phyloP scores from a whole-genome alignment of 1,140 invertebrate species.

The Drosophila kepulauana region DNA sequence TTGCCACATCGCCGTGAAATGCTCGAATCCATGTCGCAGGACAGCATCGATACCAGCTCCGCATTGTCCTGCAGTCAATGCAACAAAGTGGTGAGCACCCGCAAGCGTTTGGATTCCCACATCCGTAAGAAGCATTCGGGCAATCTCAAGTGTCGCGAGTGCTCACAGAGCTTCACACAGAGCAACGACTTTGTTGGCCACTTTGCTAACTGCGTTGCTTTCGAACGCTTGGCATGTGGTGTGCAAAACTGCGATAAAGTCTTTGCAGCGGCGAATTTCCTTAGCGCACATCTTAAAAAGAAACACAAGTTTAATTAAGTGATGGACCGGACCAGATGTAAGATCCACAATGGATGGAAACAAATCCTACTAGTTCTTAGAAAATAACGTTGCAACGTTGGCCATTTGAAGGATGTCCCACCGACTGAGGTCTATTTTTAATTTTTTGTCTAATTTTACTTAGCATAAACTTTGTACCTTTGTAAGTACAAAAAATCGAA shows the following conservation, averaged over 20 bases:
- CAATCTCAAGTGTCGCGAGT: conserved; percentile 33
- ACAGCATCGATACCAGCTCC: conserved; percentile 1
- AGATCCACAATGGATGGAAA: no score
- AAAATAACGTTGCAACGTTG: neutral
- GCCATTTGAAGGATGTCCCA: conserved; percentile 5
- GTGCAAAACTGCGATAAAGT: conserved; percentile 37
- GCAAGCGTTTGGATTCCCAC: conserved; percentile 56
- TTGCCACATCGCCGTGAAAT: conserved; percentile 54
- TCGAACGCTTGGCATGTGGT: conserved; percentile 42
- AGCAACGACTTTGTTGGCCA: conserved; percentile 45
- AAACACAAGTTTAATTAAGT: conserved; percentile 47
- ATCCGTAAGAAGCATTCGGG: conserved; percentile 52
- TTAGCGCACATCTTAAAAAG: conserved; percentile 44
- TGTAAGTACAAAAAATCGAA: conserved; percentile 12
- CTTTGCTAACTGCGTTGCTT: conserved; percentile 34
- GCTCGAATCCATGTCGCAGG: conserved; percentile 25
- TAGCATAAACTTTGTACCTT: conserved; percentile 3
- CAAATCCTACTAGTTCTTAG: no score
- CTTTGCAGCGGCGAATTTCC: conserved; percentile 32
- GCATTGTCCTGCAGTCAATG: conserved; percentile 55
- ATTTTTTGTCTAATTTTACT: conserved; percentile 3
- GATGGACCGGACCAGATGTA: no score
- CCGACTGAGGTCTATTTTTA: conserved; percentile 16
- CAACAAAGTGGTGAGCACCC: conserved; percentile 31
- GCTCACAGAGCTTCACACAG: neutral